Evolutionary conservation across 2,797 vertebrate species (phyloP).

Genomic region (Sarcophilus harrisii): DNA sequence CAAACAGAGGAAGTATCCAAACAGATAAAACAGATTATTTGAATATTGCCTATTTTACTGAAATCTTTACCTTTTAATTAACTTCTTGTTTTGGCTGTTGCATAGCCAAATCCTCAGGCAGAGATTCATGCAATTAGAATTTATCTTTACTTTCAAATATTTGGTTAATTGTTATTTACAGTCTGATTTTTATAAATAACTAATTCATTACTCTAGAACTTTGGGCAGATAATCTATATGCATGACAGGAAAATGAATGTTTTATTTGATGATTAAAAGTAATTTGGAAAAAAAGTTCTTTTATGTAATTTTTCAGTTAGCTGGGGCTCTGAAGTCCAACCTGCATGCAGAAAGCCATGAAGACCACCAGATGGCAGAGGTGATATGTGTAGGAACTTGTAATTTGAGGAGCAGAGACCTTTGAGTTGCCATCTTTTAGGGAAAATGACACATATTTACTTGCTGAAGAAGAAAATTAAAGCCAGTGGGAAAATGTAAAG

Average conservation of each 20-base stretch:
- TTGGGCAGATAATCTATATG: not conserved
- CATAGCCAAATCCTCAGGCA: not conserved
- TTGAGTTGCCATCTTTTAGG: not conserved
- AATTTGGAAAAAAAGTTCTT: slow-evolving; percentile 4
- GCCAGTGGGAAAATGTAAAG: slow-evolving; percentile 8
- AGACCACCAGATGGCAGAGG: slow-evolving; percentile 72
- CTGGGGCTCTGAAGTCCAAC: not conserved
- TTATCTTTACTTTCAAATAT: not conserved
- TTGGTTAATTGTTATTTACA: slow-evolving; percentile 35
- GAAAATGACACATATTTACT: not conserved
- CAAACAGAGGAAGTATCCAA: not conserved
- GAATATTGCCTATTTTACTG: not conserved
- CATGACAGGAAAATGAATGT: not conserved
- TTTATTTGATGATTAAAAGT: slow-evolving; percentile 16
- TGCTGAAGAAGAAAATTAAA: slow-evolving; percentile 8
- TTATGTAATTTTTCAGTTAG: not conserved
- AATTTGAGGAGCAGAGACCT: not conserved
- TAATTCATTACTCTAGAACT: not conserved
- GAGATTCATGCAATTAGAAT: not conserved
- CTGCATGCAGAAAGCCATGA: not conserved
- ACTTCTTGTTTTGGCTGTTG: not conserved
- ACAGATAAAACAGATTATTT: not conserved
- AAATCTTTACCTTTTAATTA: not conserved
- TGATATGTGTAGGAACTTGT: slow-evolving; percentile 11
- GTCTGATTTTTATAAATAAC: slow-evolving; percentile 13